Evolutionary conservation across 2,797 vertebrate species (phyloP).

Genomic region (Parauchenoglanis ngamensis): DNA sequence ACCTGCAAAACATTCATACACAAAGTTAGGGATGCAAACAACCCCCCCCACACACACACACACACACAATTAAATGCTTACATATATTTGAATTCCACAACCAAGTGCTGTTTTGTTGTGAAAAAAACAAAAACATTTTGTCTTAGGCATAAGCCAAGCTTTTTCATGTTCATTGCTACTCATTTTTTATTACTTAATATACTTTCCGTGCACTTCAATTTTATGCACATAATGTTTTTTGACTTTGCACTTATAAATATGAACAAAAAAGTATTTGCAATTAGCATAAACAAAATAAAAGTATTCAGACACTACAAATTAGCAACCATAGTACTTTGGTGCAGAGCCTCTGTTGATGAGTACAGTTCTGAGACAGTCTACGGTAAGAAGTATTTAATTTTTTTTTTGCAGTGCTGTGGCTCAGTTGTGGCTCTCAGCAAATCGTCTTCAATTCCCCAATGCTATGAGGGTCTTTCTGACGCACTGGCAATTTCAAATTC

Average conservation of each 20-base stretch:
- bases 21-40: conserved; percentile 31
- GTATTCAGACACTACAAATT: neutral
- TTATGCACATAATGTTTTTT: neutral
- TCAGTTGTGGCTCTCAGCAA: neutral
- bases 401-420: neutral
- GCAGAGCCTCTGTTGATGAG: neutral
- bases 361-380: neutral
- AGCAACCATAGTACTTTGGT: neutral
- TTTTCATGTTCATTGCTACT: neutral
- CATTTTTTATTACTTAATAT: neutral
- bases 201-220: neutral
- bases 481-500: neutral
- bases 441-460: neutral
- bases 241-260: neutral
- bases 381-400: neutral
- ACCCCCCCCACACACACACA: neutral
- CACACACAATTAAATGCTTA: conserved; percentile 8
- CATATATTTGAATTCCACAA: neutral
- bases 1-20: conserved; percentile 52
- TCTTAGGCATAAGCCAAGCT: neutral
- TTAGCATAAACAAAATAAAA: neutral
- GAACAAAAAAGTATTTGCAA: neutral
- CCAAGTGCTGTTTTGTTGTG: neutral
- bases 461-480: neutral
- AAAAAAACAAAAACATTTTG: neutral